phyloP scores from a whole-genome alignment of 2,113 vertebrate genomes.

The Peromyscus leucopus region DNA sequence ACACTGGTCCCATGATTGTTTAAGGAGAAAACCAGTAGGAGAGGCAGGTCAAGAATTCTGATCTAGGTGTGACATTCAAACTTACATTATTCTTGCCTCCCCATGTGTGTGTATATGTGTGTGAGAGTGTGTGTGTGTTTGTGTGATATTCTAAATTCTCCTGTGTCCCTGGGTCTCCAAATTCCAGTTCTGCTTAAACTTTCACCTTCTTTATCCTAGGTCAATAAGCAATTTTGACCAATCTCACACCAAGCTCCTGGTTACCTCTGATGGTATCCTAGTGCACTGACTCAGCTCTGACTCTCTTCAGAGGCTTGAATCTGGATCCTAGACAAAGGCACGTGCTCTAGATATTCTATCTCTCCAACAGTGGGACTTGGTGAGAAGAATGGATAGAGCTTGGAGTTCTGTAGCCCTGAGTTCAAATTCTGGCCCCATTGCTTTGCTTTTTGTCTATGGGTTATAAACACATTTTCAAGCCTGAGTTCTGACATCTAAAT shows the following conservation, averaged over 20 bases:
- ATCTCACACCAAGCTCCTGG: not conserved
- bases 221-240: not conserved
- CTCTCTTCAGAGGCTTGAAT: not conserved
- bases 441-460: not conserved
- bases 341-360: not conserved
- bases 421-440: not conserved
- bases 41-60: not conserved
- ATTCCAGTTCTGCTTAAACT: not conserved
- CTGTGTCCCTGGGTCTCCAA: not conserved
- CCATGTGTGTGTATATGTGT: not conserved
- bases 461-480: not conserved
- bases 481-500: not conserved
- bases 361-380: not conserved
- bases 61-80: not conserved
- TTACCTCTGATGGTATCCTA: not conserved
- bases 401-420: too few relatives aligned
- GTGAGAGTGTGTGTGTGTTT: not conserved
- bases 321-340: not conserved
- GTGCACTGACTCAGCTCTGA: not conserved
- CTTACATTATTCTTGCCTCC: not conserved
- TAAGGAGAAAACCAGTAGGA: not conserved
- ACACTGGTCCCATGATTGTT: not conserved
- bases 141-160: not conserved
- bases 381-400: not conserved
- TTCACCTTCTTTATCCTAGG: not conserved